Base-by-base conservation (phyloP, 2,113 vertebrate species). In the Taurulus bubalis region DNA sequence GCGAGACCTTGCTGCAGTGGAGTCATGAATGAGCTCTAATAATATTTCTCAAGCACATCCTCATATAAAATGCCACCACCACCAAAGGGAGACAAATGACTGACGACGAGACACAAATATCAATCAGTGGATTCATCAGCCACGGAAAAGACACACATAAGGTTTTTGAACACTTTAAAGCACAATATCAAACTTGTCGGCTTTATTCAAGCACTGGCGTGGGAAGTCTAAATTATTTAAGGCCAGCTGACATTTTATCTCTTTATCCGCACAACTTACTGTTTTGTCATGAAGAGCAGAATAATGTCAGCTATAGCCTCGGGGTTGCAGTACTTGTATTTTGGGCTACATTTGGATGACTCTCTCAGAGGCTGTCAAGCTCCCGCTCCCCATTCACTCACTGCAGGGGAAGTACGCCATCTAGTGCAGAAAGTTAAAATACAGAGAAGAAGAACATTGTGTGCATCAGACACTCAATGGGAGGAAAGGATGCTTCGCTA, bases 291-390 rank as follows among this genome's bases (percentile, higher is more conserved):
- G 85, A 89, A 87, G 85, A 82, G 76, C 75, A 89, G 85, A 90
- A 77, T 83, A 86, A 89, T 91, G 87, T 89, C 85, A 87, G 77
- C 30, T 75, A 10, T 86, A 85, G 83, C 91, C 88, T 65, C 1
- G 32, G 90, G 86, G 82, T 16, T 79, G 45, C 72, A 74, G 49
- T 38, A 22, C 60, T 90, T 85, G 71, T 82, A 80, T 89, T 88
- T 91, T 53, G 75, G 62, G 75, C 83, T 91, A 77, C 71, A 90
- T 86, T 82, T 83, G 84, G 83, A 91, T 83, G 88, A 87, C 86
- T 90, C 83, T 91, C 79, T 88, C 73, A 83, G 65, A 86, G 71
- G 38, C 81, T 87, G 82, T 77, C 88, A 88, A 56, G 79, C 36
- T 56, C 71, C 11, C 2, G 28, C 30, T 20, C 45, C 40, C 32